Conservation (phyloP, 2,888 invertebrate genomes). For the Aleiodes alternator region DNA sequence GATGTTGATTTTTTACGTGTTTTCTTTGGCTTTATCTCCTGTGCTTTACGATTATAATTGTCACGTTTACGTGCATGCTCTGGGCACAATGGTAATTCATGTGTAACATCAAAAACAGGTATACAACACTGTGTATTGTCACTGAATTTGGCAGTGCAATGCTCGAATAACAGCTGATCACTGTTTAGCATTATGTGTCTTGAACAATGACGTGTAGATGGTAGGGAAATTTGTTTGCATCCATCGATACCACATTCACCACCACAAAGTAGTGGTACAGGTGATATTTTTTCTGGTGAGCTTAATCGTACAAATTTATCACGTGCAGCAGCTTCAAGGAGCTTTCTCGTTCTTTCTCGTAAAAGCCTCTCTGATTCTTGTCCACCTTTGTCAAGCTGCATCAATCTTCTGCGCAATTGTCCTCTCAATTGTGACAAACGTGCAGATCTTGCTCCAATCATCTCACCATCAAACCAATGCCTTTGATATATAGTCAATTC, state of each 20-base stretch:
- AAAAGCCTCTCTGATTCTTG: conserved; percentile 64
- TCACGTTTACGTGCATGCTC: conserved; percentile 91
- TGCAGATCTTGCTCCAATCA: conserved; percentile 65
- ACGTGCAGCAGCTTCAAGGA: conserved; percentile 64
- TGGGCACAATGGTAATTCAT: conserved; percentile 89
- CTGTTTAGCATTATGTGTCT: conserved; percentile 90
- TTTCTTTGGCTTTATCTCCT: conserved; percentile 87
- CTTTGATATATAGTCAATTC: conserved; percentile 73
- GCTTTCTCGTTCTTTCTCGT: conserved; percentile 64
- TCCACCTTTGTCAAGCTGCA: conserved; percentile 73
- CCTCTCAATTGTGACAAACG: conserved; percentile 71
- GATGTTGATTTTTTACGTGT: conserved; percentile 79
- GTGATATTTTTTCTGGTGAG: conserved; percentile 50
- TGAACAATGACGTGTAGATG: conserved; percentile 89
- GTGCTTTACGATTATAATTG: conserved; percentile 87
- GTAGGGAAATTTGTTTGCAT: conserved; percentile 79
- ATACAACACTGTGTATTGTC: conserved; percentile 88
- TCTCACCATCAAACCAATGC: conserved; percentile 74
- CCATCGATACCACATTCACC: conserved; percentile 69
- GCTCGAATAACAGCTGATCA: conserved; percentile 88
- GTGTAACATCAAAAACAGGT: conserved; percentile 86
- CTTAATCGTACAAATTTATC: conserved; percentile 59
- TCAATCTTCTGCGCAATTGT: conserved; percentile 76
- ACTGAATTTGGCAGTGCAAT: conserved; percentile 87
- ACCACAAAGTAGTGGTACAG: conserved; percentile 66